Percentiles rank a stretch among this genome's conserved stretches.
These are phyloP conservation scores for Laterallus jamaicensis DNA, from an alignment of 2,113 vertebrate species.

Conservation along the genomic window DNA sequence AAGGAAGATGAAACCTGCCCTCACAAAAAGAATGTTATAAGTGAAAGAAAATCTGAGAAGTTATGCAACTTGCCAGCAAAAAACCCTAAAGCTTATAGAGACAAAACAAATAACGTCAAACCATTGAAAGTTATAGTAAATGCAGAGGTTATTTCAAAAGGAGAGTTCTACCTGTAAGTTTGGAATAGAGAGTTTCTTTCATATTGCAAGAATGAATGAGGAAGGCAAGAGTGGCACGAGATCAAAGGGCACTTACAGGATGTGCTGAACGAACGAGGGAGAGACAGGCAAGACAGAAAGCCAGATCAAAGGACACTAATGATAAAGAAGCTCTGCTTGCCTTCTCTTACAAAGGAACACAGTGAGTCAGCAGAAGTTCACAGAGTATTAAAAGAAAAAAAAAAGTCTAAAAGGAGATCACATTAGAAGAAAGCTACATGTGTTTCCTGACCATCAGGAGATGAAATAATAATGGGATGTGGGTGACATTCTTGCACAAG, in stretches of 20 bases:
- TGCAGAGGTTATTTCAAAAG: background rate
- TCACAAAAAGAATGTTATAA: background rate
- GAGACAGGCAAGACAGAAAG: background rate
- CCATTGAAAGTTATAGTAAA: background rate
- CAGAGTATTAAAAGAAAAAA: background rate
- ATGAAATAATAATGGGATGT: background rate
- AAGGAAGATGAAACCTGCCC: background rate
- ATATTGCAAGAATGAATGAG: background rate
- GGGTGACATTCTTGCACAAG: background rate
- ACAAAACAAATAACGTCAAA: background rate
- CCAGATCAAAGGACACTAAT: slow-evolving; percentile 40
- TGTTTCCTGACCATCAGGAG: slow-evolving; percentile 16
- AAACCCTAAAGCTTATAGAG: background rate
- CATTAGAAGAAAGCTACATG: background rate
- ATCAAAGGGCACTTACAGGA: slow-evolving; percentile 44
- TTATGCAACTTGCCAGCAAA: background rate
- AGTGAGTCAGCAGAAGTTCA: slow-evolving; percentile 47
- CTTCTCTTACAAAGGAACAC: background rate
- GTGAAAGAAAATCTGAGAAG: background rate
- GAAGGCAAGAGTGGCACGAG: background rate
- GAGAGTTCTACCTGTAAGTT: background rate
- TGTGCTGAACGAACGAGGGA: background rate
- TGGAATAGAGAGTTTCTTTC: background rate
- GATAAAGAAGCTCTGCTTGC: slow-evolving; percentile 36
- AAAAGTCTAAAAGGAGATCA: slow-evolving; percentile 14